Percentiles rank a stretch among this genome's conserved stretches.
Evolutionary conservation across 2,797 vertebrate genomes (phyloP).

Genomic region (Atherinosoma microstoma): DNA sequence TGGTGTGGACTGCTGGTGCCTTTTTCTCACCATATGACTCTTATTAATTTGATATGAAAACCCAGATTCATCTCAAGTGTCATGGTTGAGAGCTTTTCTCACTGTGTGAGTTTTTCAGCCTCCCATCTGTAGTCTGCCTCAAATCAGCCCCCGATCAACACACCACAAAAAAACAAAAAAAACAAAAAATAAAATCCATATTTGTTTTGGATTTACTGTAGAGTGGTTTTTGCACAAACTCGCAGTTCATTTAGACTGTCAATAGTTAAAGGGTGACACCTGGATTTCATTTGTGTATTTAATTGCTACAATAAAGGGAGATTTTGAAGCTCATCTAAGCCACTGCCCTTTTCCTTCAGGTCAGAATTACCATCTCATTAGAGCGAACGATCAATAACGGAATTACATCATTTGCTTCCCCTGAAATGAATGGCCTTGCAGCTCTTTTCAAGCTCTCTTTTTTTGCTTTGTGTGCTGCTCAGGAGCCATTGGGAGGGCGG

Average conservation of each 20-base stretch:
- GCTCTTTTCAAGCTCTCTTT: conserved; percentile 50
- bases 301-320: conserved; percentile 52
- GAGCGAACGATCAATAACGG: conserved; percentile 15
- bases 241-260: conserved; percentile 42
- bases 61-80: conserved; percentile 59
- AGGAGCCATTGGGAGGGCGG: conserved; percentile 59
- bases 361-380: conserved; percentile 45
- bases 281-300: conserved; percentile 57
- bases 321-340: conserved; percentile 41
- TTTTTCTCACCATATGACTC: conserved; percentile 71
- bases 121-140: conserved; percentile 50
- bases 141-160: conserved; percentile 50
- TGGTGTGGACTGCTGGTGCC: conserved; percentile 55
- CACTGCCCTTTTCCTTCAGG: conserved; percentile 34
- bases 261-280: conserved; percentile 56
- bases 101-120: conserved; percentile 50
- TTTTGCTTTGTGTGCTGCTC: conserved; percentile 57
- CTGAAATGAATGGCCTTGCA: conserved; percentile 57
- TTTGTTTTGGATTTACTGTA: conserved; percentile 69
- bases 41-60: conserved; percentile 73
- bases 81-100: conserved; percentile 59
- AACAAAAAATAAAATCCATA: conserved; percentile 18
- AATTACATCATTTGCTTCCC: conserved; percentile 40
- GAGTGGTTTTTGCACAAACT: conserved; percentile 45
- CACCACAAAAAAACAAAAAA: conserved; percentile 27